These are phyloP conservation scores for Centruroides vittatus DNA, from an alignment of 1,140 invertebrate species.

Conservation along the genomic window DNA sequence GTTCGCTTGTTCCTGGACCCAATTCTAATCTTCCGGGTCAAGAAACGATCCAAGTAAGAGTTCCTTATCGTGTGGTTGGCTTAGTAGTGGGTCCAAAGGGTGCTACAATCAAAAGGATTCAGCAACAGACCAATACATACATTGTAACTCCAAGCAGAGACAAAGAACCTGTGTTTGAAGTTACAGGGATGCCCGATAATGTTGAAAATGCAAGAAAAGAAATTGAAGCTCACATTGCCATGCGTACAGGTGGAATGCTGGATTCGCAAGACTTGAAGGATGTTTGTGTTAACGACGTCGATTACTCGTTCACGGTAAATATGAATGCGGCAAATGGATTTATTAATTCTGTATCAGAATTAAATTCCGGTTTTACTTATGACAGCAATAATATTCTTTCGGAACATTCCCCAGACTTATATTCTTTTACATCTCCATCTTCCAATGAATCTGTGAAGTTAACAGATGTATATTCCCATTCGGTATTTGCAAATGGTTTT, in stretches of 20 bases:
- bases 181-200: conserved; percentile 90
- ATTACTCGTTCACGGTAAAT: conserved; percentile 3
- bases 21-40: conserved; percentile 52
- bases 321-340: conserved; percentile 6
- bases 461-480: conserved; percentile 2
- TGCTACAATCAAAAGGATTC: conserved; percentile 97
- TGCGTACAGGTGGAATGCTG: conserved; percentile 62
- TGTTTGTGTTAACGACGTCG: background rate
- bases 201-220: conserved; percentile 88
- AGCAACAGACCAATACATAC: conserved; percentile 98
- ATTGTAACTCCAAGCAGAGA: conserved; percentile 96
- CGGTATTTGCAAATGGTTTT: conserved; percentile 14
- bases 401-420: conserved; percentile 14
- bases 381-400: conserved; percentile 20
- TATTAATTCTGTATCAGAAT: conserved; percentile 7
- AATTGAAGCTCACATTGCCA: conserved; percentile 94
- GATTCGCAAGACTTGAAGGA: conserved; percentile 1
- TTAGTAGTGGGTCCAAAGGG: conserved; percentile 97
- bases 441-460: conserved; percentile 19
- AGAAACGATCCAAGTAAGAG: conserved; percentile 91
- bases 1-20: conserved; percentile 19
- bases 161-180: conserved; percentile 97
- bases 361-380: conserved; percentile 11
- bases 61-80: conserved; percentile 95
- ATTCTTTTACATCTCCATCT: conserved; percentile 19